Conservation (phyloP, 2,888 invertebrate species). For the Teleogryllus oceanicus region DNA sequence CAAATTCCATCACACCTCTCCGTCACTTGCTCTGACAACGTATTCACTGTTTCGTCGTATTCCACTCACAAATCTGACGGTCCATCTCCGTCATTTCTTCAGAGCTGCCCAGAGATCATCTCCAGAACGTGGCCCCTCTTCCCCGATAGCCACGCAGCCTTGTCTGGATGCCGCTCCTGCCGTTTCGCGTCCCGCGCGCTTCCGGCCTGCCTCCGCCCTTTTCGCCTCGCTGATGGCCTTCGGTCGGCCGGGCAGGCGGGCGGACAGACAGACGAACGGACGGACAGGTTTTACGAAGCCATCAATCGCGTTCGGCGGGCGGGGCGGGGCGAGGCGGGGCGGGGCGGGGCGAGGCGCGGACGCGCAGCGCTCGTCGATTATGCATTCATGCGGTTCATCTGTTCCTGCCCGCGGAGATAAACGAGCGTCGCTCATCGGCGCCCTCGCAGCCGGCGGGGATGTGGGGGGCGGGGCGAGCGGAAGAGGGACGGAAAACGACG, state of each 20-base stretch:
- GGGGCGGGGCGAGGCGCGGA: background rate
- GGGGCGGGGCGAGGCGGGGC: too few species aligned
- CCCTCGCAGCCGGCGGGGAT: background rate
- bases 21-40: too few species aligned
- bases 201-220: background rate
- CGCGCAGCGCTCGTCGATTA: background rate
- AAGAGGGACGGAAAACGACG: background rate
- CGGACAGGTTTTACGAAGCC: conserved; percentile 18
- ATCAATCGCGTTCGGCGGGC: background rate
- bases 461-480: background rate
- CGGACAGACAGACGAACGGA: background rate
- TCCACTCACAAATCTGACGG: too few species aligned
- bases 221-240: background rate
- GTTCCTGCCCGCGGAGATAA: background rate
- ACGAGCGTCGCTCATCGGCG: background rate
- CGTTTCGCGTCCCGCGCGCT: background rate
- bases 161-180: too few species aligned
- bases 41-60: too few species aligned
- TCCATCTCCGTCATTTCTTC: too few species aligned
- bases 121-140: too few species aligned
- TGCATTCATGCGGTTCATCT: conserved; percentile 9
- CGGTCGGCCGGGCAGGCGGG: background rate
- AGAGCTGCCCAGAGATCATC: too few species aligned
- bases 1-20: too few species aligned
- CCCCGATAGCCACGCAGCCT: too few species aligned